Base-by-base conservation (phyloP, 2,888 invertebrate genomes). In the Diarsia mendica region DNA sequence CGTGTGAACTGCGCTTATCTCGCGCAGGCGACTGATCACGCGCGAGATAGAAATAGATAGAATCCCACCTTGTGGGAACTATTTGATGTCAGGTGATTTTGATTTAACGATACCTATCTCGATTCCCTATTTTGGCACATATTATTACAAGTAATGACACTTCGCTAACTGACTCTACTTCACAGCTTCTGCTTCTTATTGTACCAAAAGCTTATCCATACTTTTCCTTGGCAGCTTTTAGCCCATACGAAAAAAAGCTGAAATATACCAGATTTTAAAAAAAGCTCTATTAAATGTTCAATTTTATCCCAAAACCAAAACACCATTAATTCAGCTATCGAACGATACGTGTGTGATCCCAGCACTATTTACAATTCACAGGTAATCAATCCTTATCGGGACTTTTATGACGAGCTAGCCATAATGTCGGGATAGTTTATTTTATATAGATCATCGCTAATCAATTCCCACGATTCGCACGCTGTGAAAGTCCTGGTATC, bases 1-100 rank as follows among this genome's bases (percentile, higher is more conserved):
- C 92, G 93, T 95, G 95, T 93, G 94, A 95, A 93, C 92, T 85
- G 58, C 64, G 80, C 89, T 94, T 94, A 94, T 95, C 94, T 84
- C n/a, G 79, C 79, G 53, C 79, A 68, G 63, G 80, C 83, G 83
- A 77, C 77, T 86, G 82, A 86, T 89, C 87, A 84, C 77, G 85
- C 86, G 87, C 85, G 85, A 76, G 86, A 64, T 74, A 79, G 69
- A 85, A 79, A 82, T 78, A 71, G 28, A 76, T 71, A 77, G 49
- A 58, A 79, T 55, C 49, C 77, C 74, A 76, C 76, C 63, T 82
- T 81, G 76, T 84, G 80, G 74, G 80, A 81, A 80, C 46, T 44
- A 65, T 68, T 63, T 72, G 18, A 39, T n/a, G 39, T 55, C 70
- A 68, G 53, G 67, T 66, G 66, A 11, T 44, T 58, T 44, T 48